Evolutionary conservation across 2,888 invertebrate genomes (phyloP), one percentile per base, ranked within the genome.

Genomic region (Drosophila fungiperda): DNA sequence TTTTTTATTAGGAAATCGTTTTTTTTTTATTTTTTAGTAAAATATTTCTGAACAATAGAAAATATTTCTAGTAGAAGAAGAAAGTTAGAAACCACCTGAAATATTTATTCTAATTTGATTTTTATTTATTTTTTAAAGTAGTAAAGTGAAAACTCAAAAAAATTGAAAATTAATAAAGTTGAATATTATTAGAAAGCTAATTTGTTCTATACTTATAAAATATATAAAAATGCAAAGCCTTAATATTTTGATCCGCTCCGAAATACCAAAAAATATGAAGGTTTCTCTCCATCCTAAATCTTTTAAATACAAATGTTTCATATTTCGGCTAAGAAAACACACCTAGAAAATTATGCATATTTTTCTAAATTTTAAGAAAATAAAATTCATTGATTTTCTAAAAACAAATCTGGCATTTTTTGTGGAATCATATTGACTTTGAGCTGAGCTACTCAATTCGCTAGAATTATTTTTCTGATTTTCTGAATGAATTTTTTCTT

Each of bases 271-370:
- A 38, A 17, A 8, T 29, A 29, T 29, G 17, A 2, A 40, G 2
- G 9, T 40, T n/a, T n/a, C n/a, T n/a, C 1, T 1, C 5, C 0
- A n/a, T 40, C 2, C 1, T 0, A 1, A 0, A n/a, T 40, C 2
- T 38, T 38, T 17, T 17, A 38, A 8, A 17, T 8, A 8, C 3
- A 3, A 38, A 8, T 17, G 3, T 8, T 38, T 38, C 8, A 38
- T 38, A 17, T 8, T 38, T 17, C 8, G 3, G 17, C 8, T 7
- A 0, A 35, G 12, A 38, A 38, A 17, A 8, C 38, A 38, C 38
- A 17, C 0, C 29, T 29, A 29, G 5, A 4, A 40, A 40, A 40
- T 9, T n/a, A 5, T 9, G 5, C 1, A 5, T 11, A n/a, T 2
- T 9, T n/a, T 38, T 40, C 9, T 0, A 11, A 40, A 40, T n/a